Evolutionary conservation across 2,888 invertebrate species (phyloP).

Genomic region (Linnaemya vulpina): DNA sequence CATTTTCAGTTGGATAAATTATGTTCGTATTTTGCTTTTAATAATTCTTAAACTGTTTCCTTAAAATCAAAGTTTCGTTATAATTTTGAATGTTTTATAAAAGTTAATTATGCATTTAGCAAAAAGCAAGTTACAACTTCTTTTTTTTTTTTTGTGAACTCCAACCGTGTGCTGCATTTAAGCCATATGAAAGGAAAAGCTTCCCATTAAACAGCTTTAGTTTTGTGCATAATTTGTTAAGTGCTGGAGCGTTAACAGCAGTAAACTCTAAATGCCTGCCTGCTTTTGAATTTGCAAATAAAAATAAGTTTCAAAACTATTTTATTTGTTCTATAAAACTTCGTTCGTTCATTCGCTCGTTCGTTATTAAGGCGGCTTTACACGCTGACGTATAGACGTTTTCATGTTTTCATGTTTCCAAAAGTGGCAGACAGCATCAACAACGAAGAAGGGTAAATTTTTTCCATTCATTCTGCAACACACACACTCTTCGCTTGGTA

Average conservation of each 20-base stretch:
- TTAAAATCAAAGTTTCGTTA: too few species aligned
- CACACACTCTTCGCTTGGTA: neutral
- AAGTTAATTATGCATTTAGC: neutral
- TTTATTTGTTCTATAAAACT: neutral
- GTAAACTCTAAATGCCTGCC: constrained; percentile 13
- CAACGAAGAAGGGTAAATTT: neutral
- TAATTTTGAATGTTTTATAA: neutral
- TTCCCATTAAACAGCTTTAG: neutral
- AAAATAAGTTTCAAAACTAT: constrained; percentile 13
- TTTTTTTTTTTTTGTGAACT: neutral
- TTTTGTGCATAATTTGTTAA: neutral
- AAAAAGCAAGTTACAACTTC: neutral
- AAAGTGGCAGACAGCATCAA: neutral
- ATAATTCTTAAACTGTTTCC: neutral
- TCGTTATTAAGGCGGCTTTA: neutral
- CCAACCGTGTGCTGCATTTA: constrained; percentile 18
- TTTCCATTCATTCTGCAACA: neutral
- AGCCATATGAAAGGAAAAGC: neutral
- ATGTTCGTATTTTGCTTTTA: too few species aligned
- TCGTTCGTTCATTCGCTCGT: neutral
- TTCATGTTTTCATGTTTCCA: too few species aligned
- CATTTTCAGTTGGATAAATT: too few species aligned
- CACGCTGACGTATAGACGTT: neutral
- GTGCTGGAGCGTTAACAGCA: constrained; percentile 19
- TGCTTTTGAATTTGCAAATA: neutral